Evolutionary conservation across 2,888 invertebrate species (phyloP), one percentile per base, ranked within the genome.

Genomic region (Diarsia brunnea): DNA sequence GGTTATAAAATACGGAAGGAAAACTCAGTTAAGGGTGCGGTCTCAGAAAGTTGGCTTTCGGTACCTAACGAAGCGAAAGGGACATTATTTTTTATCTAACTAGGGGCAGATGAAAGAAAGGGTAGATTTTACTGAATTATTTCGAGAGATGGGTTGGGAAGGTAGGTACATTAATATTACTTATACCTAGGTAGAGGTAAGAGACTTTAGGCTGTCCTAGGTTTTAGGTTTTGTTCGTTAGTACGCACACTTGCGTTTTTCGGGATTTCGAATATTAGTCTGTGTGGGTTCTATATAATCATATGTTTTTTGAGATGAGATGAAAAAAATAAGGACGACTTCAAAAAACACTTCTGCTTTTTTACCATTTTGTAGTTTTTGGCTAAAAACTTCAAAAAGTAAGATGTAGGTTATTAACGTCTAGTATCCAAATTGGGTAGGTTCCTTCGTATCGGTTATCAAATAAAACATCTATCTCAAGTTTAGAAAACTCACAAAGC

Each of bases 41-140:
- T 75, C 64, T 84, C 58, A 69, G 53, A 75, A 84, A 79, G 79
- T 83, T 75, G n/a, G 60, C n/a, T 61, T 58, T 38, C 60, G 53
- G 43, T 53, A 74, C 12, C 49, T 61, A 79, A 81, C 83, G 75
- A 81, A 82, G 67, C 75, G 60, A 79, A 74, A 79, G 60, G 70
- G 83, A 74, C 79, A 74, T 82, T 67, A 82, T 81, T 81, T 82
- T 81, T 82, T 82, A 81, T 82, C 45, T 79, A 65, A 70, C 83
- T 58, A 70, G 38, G 24, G 81, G 78, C 65, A 60, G 58, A 47
- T 24, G 67, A 80, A 66, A 78, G 71, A 80, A 81, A 80, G 77
- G 80, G 80, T 81, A 31, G 58, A 81, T 82, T 80, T 81, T 63
- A 70, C 27, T 58, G 55, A 64, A 80, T 77, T 71, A 77, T 81